Base-by-base conservation (phyloP, 92 coral and sea anemone species). In the Palythoa heliodiscus region DNA sequence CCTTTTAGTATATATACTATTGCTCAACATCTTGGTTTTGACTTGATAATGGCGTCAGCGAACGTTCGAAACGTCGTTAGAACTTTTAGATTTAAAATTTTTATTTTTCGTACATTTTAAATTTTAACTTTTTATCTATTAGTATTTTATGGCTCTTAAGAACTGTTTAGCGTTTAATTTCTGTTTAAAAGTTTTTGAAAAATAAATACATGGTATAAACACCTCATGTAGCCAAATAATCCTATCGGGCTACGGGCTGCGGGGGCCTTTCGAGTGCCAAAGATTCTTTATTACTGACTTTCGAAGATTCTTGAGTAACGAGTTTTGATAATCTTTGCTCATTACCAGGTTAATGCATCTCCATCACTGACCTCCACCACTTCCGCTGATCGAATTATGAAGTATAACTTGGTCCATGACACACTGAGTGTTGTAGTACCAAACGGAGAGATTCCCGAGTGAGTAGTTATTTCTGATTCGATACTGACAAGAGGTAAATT, bases 311-410 rank as follows among this genome's bases (percentile, higher is more conserved):
- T 13, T 25, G 11, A 25, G 37, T 67, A 6, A 25, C 50, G 50
- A 43, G 50, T 43, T 43, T 43, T 43, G 50, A 43, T 43, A 11
- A 29, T 52, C 15, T 14, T 76, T 76, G 61, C 40, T 24, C 17
- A n/a, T 39, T 19, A 39, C 68, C 72, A 95, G 98, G 99, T 97
- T 11, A 97, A 97, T 91, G 99, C 99, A 22, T 97, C 99, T 14
- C 99, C 99, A 4, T 97, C 99, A 14, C 87, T 97, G 88, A 97
- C 99, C 11, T 95, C 99, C 35, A 94, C 99, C 19, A 97, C 99
- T 16, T 88, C 98, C 61, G 96, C 99, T 50, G 99, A 97, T 83
- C 92, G 99, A 70, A 93, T 97, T 57, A 97, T 97, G 99, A 97
- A 97, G 89, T 97, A 97, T 87, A 97, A 97, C 77, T 89, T 97